Evolutionary conservation across 1,140 invertebrate species (phyloP), one percentile per base, ranked within the genome.

Genomic region (Euwallacea fornicatus): DNA sequence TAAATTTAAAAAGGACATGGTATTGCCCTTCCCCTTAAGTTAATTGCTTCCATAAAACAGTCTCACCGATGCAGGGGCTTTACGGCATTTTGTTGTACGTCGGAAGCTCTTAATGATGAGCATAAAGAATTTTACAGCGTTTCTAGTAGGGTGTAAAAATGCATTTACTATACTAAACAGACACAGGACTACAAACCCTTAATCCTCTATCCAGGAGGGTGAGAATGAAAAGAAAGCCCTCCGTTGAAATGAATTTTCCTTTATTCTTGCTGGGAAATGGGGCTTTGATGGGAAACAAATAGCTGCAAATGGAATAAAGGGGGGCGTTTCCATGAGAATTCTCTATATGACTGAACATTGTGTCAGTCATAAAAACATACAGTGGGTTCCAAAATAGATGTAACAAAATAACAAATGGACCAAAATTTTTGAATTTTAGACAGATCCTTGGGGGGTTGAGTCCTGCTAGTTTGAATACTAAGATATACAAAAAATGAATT

Each of bases 101-200:
- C 54, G 64, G 53, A 66, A 65, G 42, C 53, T 55, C 54, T 42
- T 66, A 66, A 66, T 66, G 64, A 66, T 43, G 64, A 43, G 11
- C 15, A 58, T 66, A 66, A 66, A 58, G 64, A 66, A 66, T 66
- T 66, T 66, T 66, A 66, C 64, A 44, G 15, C 63, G 15, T 62
- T 62, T 16, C 60, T 13, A 63, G 10, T 47, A 63, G 61, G 15
- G 44, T 46, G 61, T 44, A 47, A 63, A 63, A 63, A 47, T 47
- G 61, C 43, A 63, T 63, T 63, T 63, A 63, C 42, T 13, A 10
- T 33, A 46, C 7, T 46, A 62, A 63, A 63, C 61, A 63, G 61
- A 58, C 46, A 50, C 13, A 6, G 46, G 46, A 13, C 46, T 13
- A 13, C 13, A 50, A 11, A 50, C 46, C 46, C 9, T 50, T 50